Evolutionary conservation across 2,113 vertebrate species (phyloP).

Genomic region (Cephalopholis sonnerati): DNA sequence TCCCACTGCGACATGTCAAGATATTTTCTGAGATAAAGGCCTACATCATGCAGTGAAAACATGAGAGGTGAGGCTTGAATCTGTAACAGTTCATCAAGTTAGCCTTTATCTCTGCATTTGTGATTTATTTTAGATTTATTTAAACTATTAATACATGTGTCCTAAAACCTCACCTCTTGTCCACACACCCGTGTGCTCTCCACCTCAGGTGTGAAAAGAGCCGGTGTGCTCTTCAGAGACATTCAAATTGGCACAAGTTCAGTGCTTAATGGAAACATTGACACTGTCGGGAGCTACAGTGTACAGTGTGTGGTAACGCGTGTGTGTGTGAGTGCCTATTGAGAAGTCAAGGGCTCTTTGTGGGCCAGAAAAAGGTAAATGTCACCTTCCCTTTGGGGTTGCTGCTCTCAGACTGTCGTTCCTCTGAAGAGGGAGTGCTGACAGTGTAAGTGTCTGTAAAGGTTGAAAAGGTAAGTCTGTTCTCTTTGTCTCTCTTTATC

Average conservation of each 20-base stretch:
- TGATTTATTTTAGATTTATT: background rate
- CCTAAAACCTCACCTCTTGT: background rate
- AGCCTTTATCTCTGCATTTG: background rate
- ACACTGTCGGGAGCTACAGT: slow-evolving; percentile 33
- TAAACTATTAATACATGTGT: background rate
- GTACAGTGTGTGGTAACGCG: background rate
- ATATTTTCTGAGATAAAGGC: background rate
- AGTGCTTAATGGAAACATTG: slow-evolving; percentile 40
- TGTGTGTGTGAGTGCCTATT: background rate
- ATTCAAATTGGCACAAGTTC: slow-evolving; percentile 16
- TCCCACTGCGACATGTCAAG: too few relatives aligned
- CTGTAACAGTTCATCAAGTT: background rate
- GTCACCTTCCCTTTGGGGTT: slow-evolving; percentile 56
- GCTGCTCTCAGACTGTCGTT: slow-evolving; percentile 32
- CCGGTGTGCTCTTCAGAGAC: slow-evolving; percentile 12
- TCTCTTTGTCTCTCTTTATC: slow-evolving; percentile 61
- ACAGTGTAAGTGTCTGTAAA: slow-evolving; percentile 44
- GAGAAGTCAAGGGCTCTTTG: slow-evolving; percentile 31
- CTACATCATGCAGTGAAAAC: background rate
- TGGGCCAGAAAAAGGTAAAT: slow-evolving; percentile 55
- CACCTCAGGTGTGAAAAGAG: background rate
- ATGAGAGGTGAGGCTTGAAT: background rate
- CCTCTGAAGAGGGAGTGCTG: slow-evolving; percentile 9
- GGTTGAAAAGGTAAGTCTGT: slow-evolving; percentile 40
- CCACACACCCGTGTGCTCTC: background rate